Percentiles rank a stretch among this genome's conserved stretches.
Evolutionary conservation across 2,888 invertebrate species (phyloP).

Genomic region (Clitarchus hookeri): DNA sequence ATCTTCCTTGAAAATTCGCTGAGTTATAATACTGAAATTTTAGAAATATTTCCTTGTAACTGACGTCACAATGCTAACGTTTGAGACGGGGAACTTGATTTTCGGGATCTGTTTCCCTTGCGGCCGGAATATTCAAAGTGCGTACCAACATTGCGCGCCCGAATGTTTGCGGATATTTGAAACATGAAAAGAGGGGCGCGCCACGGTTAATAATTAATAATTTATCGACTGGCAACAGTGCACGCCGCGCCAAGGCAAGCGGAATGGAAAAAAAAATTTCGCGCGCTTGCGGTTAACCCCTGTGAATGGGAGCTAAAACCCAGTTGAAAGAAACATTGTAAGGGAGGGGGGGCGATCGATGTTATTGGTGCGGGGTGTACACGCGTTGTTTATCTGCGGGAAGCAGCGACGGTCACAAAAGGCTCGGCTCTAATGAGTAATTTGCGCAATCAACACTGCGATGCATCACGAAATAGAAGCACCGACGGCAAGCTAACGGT

Average conservation of each 20-base stretch:
- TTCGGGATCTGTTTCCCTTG: background rate
- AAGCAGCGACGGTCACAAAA: background rate
- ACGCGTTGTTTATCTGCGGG: background rate
- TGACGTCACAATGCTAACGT: too few relatives aligned
- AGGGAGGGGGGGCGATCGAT: background rate
- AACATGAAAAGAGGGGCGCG: background rate
- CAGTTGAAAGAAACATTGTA: background rate
- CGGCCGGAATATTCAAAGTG: background rate
- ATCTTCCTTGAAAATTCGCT: too few relatives aligned
- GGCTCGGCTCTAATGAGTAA: constrained; percentile 7
- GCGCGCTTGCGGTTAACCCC: background rate
- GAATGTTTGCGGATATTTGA: background rate
- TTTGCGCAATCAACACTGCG: constrained; percentile 8
- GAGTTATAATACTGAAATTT: too few relatives aligned
- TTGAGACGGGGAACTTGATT: background rate
- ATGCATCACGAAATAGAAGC: background rate
- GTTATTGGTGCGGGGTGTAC: background rate
- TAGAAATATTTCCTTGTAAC: too few relatives aligned
- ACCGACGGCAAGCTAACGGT: background rate
- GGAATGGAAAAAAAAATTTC: background rate
- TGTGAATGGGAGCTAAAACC: background rate
- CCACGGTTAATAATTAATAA: constrained; percentile 1
- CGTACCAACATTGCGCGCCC: background rate
- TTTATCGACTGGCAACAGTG: background rate
- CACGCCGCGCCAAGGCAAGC: constrained; percentile 7